Evolutionary conservation across 2,888 invertebrate genomes (phyloP), one percentile per base, ranked within the genome.

Genomic region (Penaeus monodon): DNA sequence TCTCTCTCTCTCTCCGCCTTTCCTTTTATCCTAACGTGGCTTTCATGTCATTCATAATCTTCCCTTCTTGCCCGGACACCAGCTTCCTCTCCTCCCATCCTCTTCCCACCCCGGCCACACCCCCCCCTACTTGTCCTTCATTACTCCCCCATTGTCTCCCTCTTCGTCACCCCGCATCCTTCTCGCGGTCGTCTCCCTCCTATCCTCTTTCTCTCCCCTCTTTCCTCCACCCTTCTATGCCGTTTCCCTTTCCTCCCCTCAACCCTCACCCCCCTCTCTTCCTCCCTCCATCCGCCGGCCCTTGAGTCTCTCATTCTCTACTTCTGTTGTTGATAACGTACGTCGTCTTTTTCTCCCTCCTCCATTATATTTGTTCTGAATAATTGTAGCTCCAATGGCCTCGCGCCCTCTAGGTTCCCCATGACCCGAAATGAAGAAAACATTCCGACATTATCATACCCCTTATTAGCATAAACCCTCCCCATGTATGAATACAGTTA

Each of bases 161-260:
- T 29, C 33, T 29, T 29, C 70, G 27, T 70, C 70, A 70, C 70
- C 70, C 70, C 70, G 27, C 70, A 70, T 70, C 33, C 70, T 29
- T 70, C 70, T 29, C 14, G 27, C 70, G 27, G 70, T 70, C 70
- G n/a, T 24, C 70, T 70, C 70, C 24, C 33, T 29, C 33, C 70
- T 70, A 27, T 70, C 70, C 70, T 29, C 70, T 29, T 29, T 70
- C 70, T 70, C 70, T 29, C 70, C 70, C 70, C 70, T 29, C 70
- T 70, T 29, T 70, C 70, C 70, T 70, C 33, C 70, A 70, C 70
- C 33, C 70, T 29, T 29, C 70, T 70, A 27, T 29, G 33, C 22
- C 33, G 27, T 70, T 29, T 29, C 33, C 70, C 33, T 29, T 29
- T 70, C 70, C 33, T 29, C 33, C 70, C 70, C 33, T 29, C 33